phyloP scores from a whole-genome alignment of 2,113 vertebrate species.

The Mustelus asterias region DNA sequence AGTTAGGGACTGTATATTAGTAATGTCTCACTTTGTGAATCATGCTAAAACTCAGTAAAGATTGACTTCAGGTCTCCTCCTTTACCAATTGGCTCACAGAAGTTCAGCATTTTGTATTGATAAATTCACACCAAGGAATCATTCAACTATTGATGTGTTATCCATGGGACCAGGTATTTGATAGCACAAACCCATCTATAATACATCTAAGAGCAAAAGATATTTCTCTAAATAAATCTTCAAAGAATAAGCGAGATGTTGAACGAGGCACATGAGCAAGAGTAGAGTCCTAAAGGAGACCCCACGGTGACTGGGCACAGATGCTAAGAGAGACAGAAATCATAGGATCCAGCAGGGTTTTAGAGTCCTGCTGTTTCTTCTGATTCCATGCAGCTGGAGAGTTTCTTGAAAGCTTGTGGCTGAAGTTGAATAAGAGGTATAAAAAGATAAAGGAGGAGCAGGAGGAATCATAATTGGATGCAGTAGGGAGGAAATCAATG shows the following conservation, averaged over 20 bases:
- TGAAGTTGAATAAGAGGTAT: not conserved
- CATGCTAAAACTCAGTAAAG: not conserved
- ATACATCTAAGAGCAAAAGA: not conserved
- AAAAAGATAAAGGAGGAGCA: not conserved
- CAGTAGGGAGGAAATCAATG: not conserved
- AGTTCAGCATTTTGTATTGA: not conserved
- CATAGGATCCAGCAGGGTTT: not conserved
- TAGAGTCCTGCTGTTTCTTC: slow-evolving; percentile 2
- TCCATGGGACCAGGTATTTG: not conserved
- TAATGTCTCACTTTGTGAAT: not conserved
- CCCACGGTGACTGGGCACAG: not conserved
- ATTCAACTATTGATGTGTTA: not conserved
- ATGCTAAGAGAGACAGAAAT: not conserved
- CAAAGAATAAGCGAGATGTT: not conserved
- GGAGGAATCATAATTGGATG: not conserved
- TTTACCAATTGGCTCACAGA: not conserved
- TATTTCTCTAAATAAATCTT: not conserved
- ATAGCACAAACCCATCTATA: not conserved
- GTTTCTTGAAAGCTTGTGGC: not conserved
- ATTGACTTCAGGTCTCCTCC: not conserved
- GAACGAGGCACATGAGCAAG: not conserved
- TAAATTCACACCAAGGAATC: not conserved
- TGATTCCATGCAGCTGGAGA: not conserved
- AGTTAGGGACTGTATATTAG: not conserved
- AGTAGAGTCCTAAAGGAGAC: not conserved